Percentiles rank a stretch among this genome's conserved stretches.
Evolutionary conservation across 2,113 vertebrate genomes (phyloP).

Genomic region (Psilopsiagon aurifrons): DNA sequence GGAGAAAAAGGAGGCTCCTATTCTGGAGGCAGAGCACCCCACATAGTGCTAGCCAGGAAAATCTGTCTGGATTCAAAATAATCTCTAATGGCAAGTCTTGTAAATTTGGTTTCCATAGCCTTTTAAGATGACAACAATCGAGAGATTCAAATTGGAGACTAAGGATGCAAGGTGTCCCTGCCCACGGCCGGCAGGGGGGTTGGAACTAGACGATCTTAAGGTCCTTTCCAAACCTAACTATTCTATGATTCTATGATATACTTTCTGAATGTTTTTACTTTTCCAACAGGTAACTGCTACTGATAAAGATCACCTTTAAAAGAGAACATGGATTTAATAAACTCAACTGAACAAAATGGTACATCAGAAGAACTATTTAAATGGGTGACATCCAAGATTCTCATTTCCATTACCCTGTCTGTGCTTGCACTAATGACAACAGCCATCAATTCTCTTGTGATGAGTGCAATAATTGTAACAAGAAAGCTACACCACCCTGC

Average conservation of each 20-base stretch:
- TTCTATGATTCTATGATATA: no score
- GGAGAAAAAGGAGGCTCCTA: neutral
- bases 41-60: neutral
- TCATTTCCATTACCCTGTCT: constrained; percentile 90
- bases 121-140: neutral
- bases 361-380: constrained; percentile 77
- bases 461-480: constrained; percentile 94
- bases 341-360: constrained; percentile 82
- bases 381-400: constrained; percentile 83
- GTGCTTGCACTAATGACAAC: constrained; percentile 90
- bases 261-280: constrained; percentile 49
- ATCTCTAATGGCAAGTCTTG: neutral
- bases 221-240: no score
- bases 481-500: constrained; percentile 96
- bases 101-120: neutral
- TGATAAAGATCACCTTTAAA: constrained; percentile 33
- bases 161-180: neutral
- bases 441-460: constrained; percentile 95
- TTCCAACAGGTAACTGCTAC: constrained; percentile 65
- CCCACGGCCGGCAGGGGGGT: no score
- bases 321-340: constrained; percentile 89
- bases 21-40: neutral
- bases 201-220: no score
- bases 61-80: neutral
- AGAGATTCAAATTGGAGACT: neutral